Base-by-base conservation (phyloP, 2,888 invertebrate species). In the Ferdinandea cuprea region DNA sequence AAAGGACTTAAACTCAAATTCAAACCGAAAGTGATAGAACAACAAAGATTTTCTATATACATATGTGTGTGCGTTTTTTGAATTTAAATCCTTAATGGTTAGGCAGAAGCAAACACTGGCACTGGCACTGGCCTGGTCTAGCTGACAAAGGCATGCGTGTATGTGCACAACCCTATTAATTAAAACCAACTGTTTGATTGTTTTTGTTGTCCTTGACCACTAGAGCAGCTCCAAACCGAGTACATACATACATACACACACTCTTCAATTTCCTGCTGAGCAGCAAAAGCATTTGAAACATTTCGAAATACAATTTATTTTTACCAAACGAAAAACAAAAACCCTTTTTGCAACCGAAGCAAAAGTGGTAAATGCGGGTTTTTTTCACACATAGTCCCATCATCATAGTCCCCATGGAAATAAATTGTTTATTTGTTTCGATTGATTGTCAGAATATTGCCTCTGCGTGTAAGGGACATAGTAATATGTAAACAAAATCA, bases 391-490 rank as follows among this genome's bases (percentile, higher is more conserved):
- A 42, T 11, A n/a, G n/a, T n/a, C n/a, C 13, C 40, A 19, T 9
- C 37, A 35, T 11, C 72, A 25, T 9, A 7, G 11, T 21, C 65
- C 42, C 17, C 13, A 35, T 59, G 73, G 61, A 68, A 73, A 68
- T 63, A 79, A 79, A 79, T 73, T 68, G 73, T 73, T 79, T 61
- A 56, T 73, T 73, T 61, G 54, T 73, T 73, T 73, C 79, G 56
- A 79, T 79, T 73, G 79, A 79, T 73, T 79, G 79, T 68, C 40
- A 35, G 68, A 68, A 73, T 73, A 79, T 79, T 73, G 73, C 61
- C 48, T 54, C 48, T 15, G 61, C 8, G 46, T 40, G 46, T 13
- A 35, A 30, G 37, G 19, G 44, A 19, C 19, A 19, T 61, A 48
- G 30, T 21, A 44, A 28, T 61, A 35, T 68, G 32, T 50, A 73